These are phyloP conservation scores for Netelia virgata DNA, from an alignment of 2,888 invertebrate genomes.

Conservation along the genomic window DNA sequence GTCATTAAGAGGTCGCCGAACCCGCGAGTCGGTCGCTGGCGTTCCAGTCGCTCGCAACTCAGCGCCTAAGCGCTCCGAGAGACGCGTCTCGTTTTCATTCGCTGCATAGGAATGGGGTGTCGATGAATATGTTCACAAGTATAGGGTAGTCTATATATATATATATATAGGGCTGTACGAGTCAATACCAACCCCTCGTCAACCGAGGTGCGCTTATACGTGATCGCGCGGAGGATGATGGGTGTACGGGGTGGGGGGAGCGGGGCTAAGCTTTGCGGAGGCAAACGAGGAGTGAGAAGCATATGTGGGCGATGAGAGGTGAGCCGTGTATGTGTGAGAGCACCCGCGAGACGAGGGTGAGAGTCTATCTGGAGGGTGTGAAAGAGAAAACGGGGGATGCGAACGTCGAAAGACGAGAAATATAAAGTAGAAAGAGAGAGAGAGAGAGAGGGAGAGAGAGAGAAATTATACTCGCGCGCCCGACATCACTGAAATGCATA, in stretches of 20 bases:
- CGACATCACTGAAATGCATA: slow-evolving; percentile 79
- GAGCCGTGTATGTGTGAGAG: slow-evolving; percentile 61
- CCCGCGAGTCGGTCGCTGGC: slow-evolving; percentile 70
- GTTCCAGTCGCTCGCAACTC: slow-evolving; percentile 1
- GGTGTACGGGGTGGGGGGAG: slow-evolving; percentile 28
- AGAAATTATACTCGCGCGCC: slow-evolving; percentile 59
- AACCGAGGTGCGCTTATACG: slow-evolving; percentile 45
- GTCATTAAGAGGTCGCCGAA: slow-evolving; percentile 80
- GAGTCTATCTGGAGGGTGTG: slow-evolving; percentile 78
- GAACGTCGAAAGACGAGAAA: slow-evolving; percentile 63
- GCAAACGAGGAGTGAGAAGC: slow-evolving; percentile 43
- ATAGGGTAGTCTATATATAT: slow-evolving; percentile 9
- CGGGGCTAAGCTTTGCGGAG: slow-evolving; percentile 47
- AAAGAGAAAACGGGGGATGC: slow-evolving; percentile 74
- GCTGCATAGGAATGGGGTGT: slow-evolving; percentile 23
- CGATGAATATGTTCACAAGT: slow-evolving; percentile 26
- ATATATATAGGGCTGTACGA: slow-evolving; percentile 24
- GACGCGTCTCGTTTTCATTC: slow-evolving; percentile 52
- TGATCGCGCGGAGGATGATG: background rate
- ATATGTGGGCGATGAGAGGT: slow-evolving; percentile 57
- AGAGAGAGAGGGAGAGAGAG: slow-evolving; percentile 48
- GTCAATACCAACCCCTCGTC: slow-evolving; percentile 41
- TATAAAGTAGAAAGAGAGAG: slow-evolving; percentile 54
- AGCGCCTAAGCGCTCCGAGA: background rate
- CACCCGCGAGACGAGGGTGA: slow-evolving; percentile 71